Evolutionary conservation across 2,888 invertebrate species (phyloP).

Genomic region (Geophilus truncorum): DNA sequence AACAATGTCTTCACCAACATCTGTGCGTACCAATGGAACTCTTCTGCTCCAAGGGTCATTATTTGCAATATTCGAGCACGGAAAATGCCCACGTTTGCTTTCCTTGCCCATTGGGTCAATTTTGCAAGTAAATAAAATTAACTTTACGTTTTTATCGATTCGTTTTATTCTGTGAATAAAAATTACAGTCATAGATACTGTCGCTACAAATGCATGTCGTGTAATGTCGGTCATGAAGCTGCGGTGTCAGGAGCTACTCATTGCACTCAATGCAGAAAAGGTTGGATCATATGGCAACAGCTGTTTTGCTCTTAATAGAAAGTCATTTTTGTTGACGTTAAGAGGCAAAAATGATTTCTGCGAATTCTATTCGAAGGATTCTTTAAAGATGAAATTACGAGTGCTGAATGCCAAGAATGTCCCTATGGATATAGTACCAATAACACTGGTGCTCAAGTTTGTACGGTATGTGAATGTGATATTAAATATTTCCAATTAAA

Average conservation of each 20-base stretch:
- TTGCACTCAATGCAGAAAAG: not conserved
- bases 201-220: not conserved
- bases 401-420: not conserved
- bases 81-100: not conserved
- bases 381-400: not conserved
- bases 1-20: conserved; percentile 2
- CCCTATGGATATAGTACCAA: not conserved
- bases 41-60: not conserved
- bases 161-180: not conserved
- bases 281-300: not conserved
- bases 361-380: not conserved
- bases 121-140: not conserved
- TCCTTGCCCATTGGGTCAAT: not conserved
- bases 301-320: no score
- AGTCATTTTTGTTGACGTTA: not conserved
- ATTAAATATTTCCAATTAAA: no score
- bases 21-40: not conserved
- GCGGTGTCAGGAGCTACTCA: not conserved
- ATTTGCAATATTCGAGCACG: not conserved
- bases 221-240: not conserved
- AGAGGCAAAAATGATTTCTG: not conserved
- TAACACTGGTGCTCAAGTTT: not conserved
- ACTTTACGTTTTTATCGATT: not conserved
- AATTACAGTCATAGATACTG: not conserved
- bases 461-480: not conserved